Percentiles rank a stretch among this genome's conserved stretches.
phyloP scores from a whole-genome alignment of 2,113 vertebrate genomes.

The Toxostoma redivivum region DNA sequence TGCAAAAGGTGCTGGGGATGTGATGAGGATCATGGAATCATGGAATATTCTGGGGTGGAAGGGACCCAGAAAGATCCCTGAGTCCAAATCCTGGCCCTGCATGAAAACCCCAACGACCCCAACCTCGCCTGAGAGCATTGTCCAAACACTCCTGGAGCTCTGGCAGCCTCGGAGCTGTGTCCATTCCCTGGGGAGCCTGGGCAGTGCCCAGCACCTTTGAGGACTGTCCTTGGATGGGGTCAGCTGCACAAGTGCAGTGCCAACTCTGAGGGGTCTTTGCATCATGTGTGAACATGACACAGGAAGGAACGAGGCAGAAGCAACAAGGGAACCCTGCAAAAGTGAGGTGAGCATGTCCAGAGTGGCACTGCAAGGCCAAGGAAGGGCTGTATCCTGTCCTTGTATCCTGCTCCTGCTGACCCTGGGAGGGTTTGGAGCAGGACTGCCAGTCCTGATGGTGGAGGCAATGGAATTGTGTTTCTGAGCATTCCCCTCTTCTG shows the following conservation, averaged over 20 bases:
- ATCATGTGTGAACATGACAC: neutral
- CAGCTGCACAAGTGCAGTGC: rapidly evolving
- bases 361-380: neutral
- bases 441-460: neutral
- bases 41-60: neutral
- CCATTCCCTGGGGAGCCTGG: neutral
- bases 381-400: too few species aligned
- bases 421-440: neutral
- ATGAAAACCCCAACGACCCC: neutral
- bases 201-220: neutral
- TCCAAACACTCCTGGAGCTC: neutral
- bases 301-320: neutral
- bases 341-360: neutral
- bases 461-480: neutral
- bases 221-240: neutral
- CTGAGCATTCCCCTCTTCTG: too few species aligned
- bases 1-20: neutral
- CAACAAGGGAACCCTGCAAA: neutral
- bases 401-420: neutral
- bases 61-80: neutral
- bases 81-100: neutral
- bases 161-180: neutral
- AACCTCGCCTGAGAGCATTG: rapidly evolving
- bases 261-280: neutral
- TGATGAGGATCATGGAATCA: neutral